Conservation (phyloP, 2,797 vertebrate genomes). For the Microchirus variegatus region DNA sequence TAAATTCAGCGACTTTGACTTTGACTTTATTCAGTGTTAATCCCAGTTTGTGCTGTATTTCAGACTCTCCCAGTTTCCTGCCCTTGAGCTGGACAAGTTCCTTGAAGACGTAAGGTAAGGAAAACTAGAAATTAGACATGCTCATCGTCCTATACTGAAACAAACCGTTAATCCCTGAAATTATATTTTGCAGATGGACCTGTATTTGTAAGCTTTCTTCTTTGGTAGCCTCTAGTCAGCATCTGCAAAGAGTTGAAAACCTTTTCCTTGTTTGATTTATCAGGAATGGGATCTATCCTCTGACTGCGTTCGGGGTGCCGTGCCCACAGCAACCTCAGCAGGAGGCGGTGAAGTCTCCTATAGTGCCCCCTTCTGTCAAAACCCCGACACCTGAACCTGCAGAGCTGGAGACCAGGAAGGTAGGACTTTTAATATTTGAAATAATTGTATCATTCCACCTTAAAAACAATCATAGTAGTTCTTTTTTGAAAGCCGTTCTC, state of each 20-base stretch:
- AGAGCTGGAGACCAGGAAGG: constrained; percentile 96
- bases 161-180: too few species aligned
- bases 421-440: constrained; percentile 39
- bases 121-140: neutral
- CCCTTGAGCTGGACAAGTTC: constrained; percentile 96
- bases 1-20: neutral
- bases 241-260: neutral
- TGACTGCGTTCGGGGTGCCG: constrained; percentile 95
- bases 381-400: constrained; percentile 95
- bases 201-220: too few species aligned
- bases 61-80: constrained; percentile 96
- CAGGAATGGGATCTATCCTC: constrained; percentile 97
- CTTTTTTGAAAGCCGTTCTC: neutral
- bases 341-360: constrained; percentile 93
- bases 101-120: constrained; percentile 95
- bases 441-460: too few species aligned
- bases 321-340: constrained; percentile 95
- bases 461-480: too few species aligned
- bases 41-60: constrained; percentile 10
- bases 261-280: neutral
- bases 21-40: neutral
- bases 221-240: neutral
- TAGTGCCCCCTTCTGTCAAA: constrained; percentile 94
- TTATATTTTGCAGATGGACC: too few species aligned
- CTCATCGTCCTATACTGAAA: too few species aligned